Evolutionary conservation across 2,797 vertebrate species (phyloP), one percentile per base, ranked within the genome.

Genomic region (Brotogeris chrysoptera): DNA sequence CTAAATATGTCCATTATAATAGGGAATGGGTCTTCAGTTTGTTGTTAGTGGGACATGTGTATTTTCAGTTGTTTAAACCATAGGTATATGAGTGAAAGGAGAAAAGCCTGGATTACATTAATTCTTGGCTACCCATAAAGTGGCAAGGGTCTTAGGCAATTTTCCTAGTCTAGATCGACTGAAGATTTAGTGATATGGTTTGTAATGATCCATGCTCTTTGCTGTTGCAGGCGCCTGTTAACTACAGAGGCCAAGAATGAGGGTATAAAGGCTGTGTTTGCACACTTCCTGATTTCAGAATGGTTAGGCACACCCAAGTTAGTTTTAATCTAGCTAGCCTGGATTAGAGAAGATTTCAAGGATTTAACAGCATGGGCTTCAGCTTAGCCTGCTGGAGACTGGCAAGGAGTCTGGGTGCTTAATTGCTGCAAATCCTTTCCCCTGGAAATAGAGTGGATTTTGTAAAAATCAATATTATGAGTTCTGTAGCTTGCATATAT

Each of bases 361-460:
- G 79, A 71, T 93, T 94, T 88, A 86, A 57, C 30, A 70, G 63
- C 30, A 14, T 61, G 65, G 80, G 65, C 84, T 95, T 90, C 78
- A 69, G 32, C 41, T 11, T 21, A 80, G 69, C 38, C 20, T 68
- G 1, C 66, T 77, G 34, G 47, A 80, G 47, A 15, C 69, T 86
- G 57, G 27, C 52, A 32, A 0, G 39, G 68, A 86, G 28, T 71
- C 52, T 80, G 82, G 5, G 28, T 71, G 69, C 49, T 94, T 96
- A 86, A 94, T 83, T 80, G 18, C 61, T 76, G 34, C 80, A 81
- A 81, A 13, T 95, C 80, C 52, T 50, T 1, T 83, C 65, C 38
- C 38, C 25, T 89, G 68, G 32, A 89, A 76, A 61, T 73, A 19
- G 27, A 34, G 34, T 77, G 20, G 9, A 10, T 79, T 92, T 93